Conservation (phyloP, 2,113 vertebrate genomes). For the Nothoprocta pentlandii region DNA sequence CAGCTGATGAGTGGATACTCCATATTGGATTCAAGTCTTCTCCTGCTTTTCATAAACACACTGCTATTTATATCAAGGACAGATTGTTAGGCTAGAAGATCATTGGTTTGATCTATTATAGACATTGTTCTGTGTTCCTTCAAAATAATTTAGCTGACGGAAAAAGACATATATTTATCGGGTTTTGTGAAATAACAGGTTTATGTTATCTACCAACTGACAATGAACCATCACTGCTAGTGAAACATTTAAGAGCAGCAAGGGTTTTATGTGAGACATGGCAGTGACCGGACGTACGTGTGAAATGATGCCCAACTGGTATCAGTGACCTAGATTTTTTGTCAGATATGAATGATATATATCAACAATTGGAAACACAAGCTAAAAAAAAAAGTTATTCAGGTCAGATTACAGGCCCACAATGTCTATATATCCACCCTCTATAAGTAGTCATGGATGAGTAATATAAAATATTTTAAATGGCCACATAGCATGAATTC, state of each 20-base stretch:
- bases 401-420: neutral
- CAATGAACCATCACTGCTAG: neutral
- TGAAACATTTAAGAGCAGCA: neutral
- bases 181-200: neutral
- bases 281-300: neutral
- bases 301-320: neutral
- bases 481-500: neutral
- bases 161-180: neutral
- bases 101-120: neutral
- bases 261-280: neutral
- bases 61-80: neutral
- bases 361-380: neutral
- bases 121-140: neutral
- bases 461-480: neutral
- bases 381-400: neutral
- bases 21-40: neutral
- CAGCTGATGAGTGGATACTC: neutral
- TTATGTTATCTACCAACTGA: neutral
- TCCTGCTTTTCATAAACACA: neutral
- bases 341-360: neutral
- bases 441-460: neutral
- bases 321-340: neutral
- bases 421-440: neutral
- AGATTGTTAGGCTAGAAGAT: neutral
- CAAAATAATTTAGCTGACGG: neutral